A percentile compares a stretch with the other conserved stretches of the same genome.
Evolutionary conservation across 30 jellyfish, hydroid and myxozoan genomes (phyloP).

Genomic region (Thelohanellus kitauei): DNA sequence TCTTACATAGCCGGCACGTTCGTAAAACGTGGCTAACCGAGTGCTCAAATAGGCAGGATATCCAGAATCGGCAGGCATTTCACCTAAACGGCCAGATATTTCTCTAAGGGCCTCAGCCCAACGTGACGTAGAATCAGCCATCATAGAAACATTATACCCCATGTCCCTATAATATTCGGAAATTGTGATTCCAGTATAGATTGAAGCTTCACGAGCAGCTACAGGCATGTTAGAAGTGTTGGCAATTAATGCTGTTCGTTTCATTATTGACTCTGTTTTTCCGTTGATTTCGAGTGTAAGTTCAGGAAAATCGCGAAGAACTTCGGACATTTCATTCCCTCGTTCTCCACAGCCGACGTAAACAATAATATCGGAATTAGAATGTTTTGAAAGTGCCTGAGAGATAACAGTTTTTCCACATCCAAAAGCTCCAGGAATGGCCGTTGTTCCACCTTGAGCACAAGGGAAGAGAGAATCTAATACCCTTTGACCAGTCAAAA

Average conservation of each 20-base stretch:
- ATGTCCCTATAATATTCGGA: conserved; percentile 86
- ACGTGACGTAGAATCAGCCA: conserved; percentile 98
- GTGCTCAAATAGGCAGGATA: conserved; percentile 94
- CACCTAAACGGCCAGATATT: conserved; percentile 94
- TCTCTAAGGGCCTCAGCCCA: conserved; percentile 99
- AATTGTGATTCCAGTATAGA: conserved; percentile 75
- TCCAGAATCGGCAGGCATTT: conserved; percentile 99
- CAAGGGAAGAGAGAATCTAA: conserved; percentile 95
- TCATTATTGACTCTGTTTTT: conserved; percentile 74
- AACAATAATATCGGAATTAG: conserved; percentile 78
- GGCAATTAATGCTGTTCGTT: conserved; percentile 89
- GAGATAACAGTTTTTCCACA: conserved; percentile 95
- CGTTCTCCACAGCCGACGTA: conserved; percentile 98
- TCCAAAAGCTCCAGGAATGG: conserved; percentile 97
- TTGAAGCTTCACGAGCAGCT: conserved; percentile 97
- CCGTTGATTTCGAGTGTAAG: conserved; percentile 76
- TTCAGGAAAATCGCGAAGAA: conserved; percentile 82
- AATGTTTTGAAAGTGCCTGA: conserved; percentile 52
- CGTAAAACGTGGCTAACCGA: conserved; percentile 84
- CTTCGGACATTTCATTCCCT: conserved; percentile 99
- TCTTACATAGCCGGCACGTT: conserved; percentile 87
- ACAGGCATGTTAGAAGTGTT: conserved; percentile 99
- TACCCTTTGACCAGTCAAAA: conserved; percentile 95
- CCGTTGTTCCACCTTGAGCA: conserved; percentile 99
- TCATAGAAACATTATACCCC: conserved; percentile 90